phyloP scores from a whole-genome alignment of 23 tunicate genomes.

The Phallusia fumigata region DNA sequence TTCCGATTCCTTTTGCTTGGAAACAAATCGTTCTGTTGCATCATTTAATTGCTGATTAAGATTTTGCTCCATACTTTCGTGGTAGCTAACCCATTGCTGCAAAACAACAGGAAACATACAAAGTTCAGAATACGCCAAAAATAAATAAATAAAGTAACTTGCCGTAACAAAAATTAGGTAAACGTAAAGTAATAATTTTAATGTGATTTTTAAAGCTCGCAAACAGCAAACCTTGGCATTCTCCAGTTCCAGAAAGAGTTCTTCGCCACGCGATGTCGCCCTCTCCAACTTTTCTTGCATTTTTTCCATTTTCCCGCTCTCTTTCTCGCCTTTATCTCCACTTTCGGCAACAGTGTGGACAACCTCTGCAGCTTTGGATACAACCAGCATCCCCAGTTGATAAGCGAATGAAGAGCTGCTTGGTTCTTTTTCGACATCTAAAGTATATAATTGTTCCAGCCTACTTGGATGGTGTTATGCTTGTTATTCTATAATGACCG shows the following conservation, averaged over 20 bases:
- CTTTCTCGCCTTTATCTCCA: conserved; percentile 21
- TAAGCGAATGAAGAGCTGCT: conserved; percentile 27
- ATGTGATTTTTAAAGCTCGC: too few species aligned
- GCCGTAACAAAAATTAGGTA: too few species aligned
- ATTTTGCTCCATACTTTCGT: conserved; percentile 19
- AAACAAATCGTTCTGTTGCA: not conserved
- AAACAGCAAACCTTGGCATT: conserved; percentile 36
- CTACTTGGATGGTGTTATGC: too few species aligned
- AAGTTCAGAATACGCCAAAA: too few species aligned
- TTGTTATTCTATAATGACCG: too few species aligned
- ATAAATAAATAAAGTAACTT: too few species aligned
- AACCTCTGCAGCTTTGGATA: conserved; percentile 37
- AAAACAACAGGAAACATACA: too few species aligned
- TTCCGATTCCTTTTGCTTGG: conserved; percentile 17
- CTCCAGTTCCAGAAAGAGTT: conserved; percentile 8
- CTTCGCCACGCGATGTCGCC: conserved; percentile 4
- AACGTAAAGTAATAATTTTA: too few species aligned
- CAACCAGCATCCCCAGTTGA: conserved; percentile 44
- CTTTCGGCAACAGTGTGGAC: conserved; percentile 52
- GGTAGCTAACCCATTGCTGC: conserved; percentile 38
- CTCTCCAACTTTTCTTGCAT: conserved; percentile 11
- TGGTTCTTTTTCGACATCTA: not conserved
- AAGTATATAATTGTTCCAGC: too few species aligned
- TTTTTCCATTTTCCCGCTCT: conserved; percentile 13
- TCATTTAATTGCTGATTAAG: conserved; percentile 39